Percentiles rank a stretch among this genome's conserved stretches.
phyloP scores from a whole-genome alignment of 2,888 invertebrate genomes.

The Selenia dentaria region DNA sequence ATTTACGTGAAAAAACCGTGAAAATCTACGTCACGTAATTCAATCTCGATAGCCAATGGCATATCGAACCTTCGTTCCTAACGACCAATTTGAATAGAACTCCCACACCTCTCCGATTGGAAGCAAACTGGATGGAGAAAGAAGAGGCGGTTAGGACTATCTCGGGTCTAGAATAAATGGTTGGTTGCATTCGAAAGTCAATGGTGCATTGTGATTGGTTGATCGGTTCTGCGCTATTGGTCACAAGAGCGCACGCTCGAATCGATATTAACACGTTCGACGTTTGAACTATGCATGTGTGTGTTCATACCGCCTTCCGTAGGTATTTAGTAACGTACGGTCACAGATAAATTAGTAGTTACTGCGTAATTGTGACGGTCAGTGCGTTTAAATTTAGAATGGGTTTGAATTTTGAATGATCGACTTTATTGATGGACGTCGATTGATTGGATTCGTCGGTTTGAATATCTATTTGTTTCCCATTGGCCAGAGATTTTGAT shows the following conservation, averaged over 20 bases:
- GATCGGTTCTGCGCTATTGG: slow-evolving; percentile 86
- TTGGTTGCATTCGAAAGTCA: slow-evolving; percentile 58
- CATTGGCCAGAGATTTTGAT: slow-evolving; percentile 11
- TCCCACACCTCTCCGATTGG: slow-evolving; percentile 37
- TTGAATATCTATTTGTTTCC: slow-evolving; percentile 9
- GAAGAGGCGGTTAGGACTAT: slow-evolving; percentile 21
- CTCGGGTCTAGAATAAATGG: slow-evolving; percentile 45
- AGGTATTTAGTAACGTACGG: slow-evolving; percentile 53
- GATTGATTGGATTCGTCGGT: slow-evolving; percentile 15
- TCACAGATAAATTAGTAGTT: background rate
- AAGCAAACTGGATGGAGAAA: slow-evolving; percentile 2
- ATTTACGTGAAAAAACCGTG: slow-evolving; percentile 59
- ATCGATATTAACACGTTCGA: slow-evolving; percentile 30
- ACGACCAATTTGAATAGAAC: slow-evolving; percentile 38
- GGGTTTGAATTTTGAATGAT: slow-evolving; percentile 25
- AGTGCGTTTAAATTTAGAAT: slow-evolving; percentile 42
- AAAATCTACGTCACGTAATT: slow-evolving; percentile 79
- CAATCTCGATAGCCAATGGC: slow-evolving; percentile 71
- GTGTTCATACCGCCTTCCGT: slow-evolving; percentile 64
- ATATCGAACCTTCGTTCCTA: slow-evolving; percentile 69
- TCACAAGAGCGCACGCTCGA: slow-evolving; percentile 61
- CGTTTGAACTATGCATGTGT: slow-evolving; percentile 44
- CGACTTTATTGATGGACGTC: slow-evolving; percentile 13
- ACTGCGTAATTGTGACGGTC: background rate
- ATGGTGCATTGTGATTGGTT: slow-evolving; percentile 68